Evolutionary conservation across 2,888 invertebrate species (phyloP), one percentile per base, ranked within the genome.

Genomic region (Bombyx huttoni): DNA sequence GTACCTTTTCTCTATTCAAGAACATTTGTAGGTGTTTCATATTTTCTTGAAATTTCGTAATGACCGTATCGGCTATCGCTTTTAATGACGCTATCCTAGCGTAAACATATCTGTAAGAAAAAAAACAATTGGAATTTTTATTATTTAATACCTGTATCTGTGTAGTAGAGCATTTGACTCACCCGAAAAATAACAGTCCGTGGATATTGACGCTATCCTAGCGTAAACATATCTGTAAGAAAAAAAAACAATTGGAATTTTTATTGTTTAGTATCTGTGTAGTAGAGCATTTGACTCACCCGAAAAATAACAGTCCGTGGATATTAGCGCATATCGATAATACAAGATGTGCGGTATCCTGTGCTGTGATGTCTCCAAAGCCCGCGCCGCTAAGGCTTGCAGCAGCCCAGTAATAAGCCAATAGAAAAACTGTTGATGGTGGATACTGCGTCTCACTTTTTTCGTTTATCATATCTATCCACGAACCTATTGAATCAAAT

Each of bases 121-220:
- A 51, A 24, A 14, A 47, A 47, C 2, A n/a, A 13, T n/a, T 14
- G 13, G 12, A 47, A 35, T 51, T 48, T 12, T 13, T 48, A 24
- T 34, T 51, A 51, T 8, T 9, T n/a, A n/a, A n/a, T n/a, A n/a
- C n/a, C n/a, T n/a, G n/a, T n/a, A n/a, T n/a, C n/a, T n/a, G n/a
- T n/a, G n/a, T n/a, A n/a, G n/a, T n/a, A n/a, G 10, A 45, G 13
- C 24, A 24, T 24, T 24, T 24, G 24, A 24, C 5, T 24, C 24
- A 88, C 87, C 89, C 89, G 66, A 89, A 89, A 64, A 89, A 89
- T 57, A 89, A 67, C 56, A 78, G 78, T 35, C 89, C 89, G 62
- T 86, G 87, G 56, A 89, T 61, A 58, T 77, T 3, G 88, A 87
- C 5, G 87, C 86, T 61, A 89, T 87, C 58, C 75, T 76, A 46